Conservation (phyloP, 2,797 vertebrate genomes). For the Clamator glandarius region DNA sequence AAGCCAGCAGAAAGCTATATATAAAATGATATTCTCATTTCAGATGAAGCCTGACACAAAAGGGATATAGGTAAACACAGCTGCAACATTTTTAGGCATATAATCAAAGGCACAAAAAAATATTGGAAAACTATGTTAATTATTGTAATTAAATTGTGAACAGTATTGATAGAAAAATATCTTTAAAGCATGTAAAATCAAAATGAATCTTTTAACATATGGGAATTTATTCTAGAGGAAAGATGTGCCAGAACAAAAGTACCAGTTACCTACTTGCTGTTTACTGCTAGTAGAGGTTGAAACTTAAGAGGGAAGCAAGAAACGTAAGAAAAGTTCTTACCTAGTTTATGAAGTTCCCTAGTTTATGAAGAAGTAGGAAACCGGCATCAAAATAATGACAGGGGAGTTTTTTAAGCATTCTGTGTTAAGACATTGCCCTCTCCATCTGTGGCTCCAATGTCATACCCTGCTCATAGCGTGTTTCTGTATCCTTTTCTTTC, state of each 20-base stretch:
- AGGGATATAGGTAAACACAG: constrained; percentile 85
- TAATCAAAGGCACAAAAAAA: constrained; percentile 82
- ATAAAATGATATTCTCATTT: constrained; percentile 82
- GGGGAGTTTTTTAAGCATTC: neutral
- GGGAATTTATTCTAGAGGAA: constrained; percentile 8
- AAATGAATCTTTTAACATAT: constrained; percentile 51
- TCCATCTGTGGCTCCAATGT: neutral
- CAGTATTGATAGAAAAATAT: constrained; percentile 82
- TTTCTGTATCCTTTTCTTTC: neutral
- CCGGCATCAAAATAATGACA: neutral
- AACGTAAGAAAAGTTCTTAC: neutral
- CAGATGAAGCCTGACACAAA: constrained; percentile 80
- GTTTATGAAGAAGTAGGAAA: constrained; percentile 25
- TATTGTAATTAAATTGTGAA: constrained; percentile 85
- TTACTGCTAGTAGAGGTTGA: neutral
- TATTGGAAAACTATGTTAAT: constrained; percentile 85
- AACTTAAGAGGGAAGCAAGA: neutral
- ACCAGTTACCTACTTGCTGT: neutral
- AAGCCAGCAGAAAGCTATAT: constrained; percentile 83
- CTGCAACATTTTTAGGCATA: constrained; percentile 82
- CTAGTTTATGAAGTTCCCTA: neutral
- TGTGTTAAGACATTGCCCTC: neutral
- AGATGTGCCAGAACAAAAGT: constrained; percentile 6
- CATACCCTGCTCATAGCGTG: neutral
- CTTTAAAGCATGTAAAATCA: constrained; percentile 77